phyloP scores from a whole-genome alignment of 2,113 vertebrate genomes.

The Paramisgurnus dabryanus region DNA sequence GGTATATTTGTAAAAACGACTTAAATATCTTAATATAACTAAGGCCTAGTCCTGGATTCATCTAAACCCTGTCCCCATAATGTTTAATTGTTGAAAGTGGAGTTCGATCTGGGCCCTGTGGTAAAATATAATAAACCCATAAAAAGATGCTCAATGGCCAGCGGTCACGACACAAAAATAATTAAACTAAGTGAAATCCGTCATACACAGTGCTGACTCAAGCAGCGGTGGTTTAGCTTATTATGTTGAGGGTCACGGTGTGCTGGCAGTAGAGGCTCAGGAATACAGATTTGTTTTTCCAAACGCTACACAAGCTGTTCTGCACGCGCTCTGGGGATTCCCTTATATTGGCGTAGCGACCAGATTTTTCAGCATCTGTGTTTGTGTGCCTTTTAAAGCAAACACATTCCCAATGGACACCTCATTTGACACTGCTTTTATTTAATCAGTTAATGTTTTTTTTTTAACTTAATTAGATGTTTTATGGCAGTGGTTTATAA shows the following conservation, averaged over 20 bases:
- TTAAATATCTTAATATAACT: no score
- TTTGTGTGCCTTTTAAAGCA: conserved; percentile 8
- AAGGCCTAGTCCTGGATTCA: no score
- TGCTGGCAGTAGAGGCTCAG: not conserved
- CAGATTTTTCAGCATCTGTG: conserved; percentile 13
- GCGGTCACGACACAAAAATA: no score
- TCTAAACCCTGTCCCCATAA: no score
- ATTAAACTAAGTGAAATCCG: no score
- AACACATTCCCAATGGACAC: not conserved
- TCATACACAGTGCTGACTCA: not conserved
- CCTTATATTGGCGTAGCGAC: not conserved
- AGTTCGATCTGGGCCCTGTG: no score
- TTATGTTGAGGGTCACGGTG: not conserved
- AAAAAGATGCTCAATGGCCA: no score
- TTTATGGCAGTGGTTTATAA: not conserved
- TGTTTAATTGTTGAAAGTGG: no score
- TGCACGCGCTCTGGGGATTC: not conserved
- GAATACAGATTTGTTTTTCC: not conserved
- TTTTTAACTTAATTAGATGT: not conserved
- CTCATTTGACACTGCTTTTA: conserved; percentile 2
- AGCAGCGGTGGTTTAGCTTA: not conserved
- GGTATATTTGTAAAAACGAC: no score
- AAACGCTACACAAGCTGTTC: not conserved
- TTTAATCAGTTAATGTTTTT: conserved; percentile 1
- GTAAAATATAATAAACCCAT: no score